These are phyloP conservation scores for Casuarius casuarius DNA, from an alignment of 2,113 vertebrate genomes.

Conservation along the genomic window DNA sequence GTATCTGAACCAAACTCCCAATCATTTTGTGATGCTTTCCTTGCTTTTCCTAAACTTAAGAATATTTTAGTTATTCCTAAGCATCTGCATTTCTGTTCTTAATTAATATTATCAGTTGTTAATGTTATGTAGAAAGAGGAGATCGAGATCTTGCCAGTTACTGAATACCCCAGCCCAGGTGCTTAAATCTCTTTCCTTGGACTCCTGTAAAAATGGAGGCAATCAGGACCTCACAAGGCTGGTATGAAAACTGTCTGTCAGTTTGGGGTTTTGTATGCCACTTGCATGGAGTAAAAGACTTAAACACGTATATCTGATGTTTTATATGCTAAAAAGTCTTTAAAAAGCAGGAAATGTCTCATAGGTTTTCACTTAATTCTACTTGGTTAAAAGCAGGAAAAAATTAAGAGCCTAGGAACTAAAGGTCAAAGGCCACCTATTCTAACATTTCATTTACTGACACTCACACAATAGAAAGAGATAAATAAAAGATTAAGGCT, in stretches of 20 bases:
- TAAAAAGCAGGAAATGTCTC: not conserved
- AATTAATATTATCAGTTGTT: not conserved
- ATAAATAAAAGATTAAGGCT: constrained; percentile 71
- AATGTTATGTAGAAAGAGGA: not conserved
- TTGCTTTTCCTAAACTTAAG: not conserved
- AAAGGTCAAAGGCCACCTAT: constrained; percentile 69
- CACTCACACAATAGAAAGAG: constrained; percentile 58
- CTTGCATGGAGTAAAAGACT: not conserved
- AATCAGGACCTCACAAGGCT: not conserved
- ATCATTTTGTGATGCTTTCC: not conserved
- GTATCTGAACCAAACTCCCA: not conserved
- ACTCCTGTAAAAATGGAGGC: not conserved
- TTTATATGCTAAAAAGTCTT: not conserved
- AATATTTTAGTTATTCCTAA: not conserved
- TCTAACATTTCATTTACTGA: constrained; percentile 70
- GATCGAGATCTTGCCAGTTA: not conserved
- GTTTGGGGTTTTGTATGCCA: not conserved
- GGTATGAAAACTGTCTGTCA: not conserved
- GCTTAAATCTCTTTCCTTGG: not conserved
- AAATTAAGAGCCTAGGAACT: constrained; percentile 57
- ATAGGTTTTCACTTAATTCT: constrained; percentile 49
- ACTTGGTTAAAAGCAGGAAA: constrained; percentile 63
- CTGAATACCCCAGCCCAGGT: not conserved
- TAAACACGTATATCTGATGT: not conserved
- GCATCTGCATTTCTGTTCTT: not conserved